Evolutionary conservation across 2,888 invertebrate species (phyloP).

Genomic region (Nemotelus nigrinus): DNA sequence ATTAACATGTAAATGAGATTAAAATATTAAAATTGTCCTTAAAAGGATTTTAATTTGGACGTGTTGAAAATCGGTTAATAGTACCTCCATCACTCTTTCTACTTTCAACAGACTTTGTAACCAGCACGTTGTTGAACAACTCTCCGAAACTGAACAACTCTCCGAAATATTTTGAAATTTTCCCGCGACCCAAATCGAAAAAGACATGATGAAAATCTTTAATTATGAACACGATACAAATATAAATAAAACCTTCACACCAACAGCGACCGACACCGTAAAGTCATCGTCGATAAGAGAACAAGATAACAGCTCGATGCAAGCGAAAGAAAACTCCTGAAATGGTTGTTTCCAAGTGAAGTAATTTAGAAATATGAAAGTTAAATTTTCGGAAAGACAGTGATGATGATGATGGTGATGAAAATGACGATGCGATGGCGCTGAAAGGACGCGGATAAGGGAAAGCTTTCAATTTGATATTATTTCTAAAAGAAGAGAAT

Average conservation of each 20-base stretch:
- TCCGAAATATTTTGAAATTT: not conserved
- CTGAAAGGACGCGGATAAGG: not conserved
- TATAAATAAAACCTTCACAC: not conserved
- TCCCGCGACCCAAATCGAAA: not conserved
- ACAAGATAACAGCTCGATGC: not conserved
- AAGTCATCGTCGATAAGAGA: not conserved
- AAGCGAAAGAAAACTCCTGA: not conserved
- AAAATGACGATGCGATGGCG: conserved; percentile 11
- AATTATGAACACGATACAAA: not conserved
- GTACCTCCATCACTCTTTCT: no score
- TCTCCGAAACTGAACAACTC: not conserved
- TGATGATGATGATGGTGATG: conserved; percentile 13
- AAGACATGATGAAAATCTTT: not conserved
- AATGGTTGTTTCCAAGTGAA: not conserved
- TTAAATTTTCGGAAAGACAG: not conserved
- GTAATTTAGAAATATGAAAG: not conserved
- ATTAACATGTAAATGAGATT: not conserved
- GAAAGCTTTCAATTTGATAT: conserved; percentile 28
- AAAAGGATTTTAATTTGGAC: conserved; percentile 9
- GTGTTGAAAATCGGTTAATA: not conserved
- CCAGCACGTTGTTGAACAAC: not conserved
- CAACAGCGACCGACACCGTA: not conserved
- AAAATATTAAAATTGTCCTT: not conserved
- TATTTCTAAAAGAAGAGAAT: conserved; percentile 8
- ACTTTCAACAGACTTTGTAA: no score